Evolutionary conservation across 2,113 vertebrate species (phyloP), one percentile per base, ranked within the genome.

Genomic region (Alethe castanea): DNA sequence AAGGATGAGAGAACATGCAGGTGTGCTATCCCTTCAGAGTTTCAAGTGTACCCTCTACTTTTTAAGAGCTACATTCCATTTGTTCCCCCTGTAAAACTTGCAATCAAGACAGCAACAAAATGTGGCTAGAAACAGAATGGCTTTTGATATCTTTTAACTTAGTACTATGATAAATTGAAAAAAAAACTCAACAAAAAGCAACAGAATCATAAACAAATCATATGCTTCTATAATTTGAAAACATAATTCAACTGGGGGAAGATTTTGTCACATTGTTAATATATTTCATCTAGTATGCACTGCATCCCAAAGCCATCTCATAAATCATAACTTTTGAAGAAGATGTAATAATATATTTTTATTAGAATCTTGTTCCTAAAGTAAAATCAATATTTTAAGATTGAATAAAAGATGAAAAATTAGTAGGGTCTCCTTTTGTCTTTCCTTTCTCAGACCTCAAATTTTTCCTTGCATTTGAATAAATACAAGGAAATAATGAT

Each of bases 41-140:
- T 80, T 66, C 19, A 70, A 50, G 13, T 14, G 9, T 33, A 25
- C 19, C 12, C 13, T 70, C 35, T 14, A 4, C 8, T 36, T 84
- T 26, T 4, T 20, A 36, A 22, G 5, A 42, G 10, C 36, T 40
- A 12, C 33, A 67, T 19, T 28, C 29, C 12, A 4, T 33, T 23
- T 40, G 19, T 23, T 7, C 13, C 8, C 15, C 16, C 44, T 31
- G 6, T 86, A 77, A 81, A 88, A 48, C 8, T 12, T 81, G 5
- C 11, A 67, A n/a, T 71, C 16, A 64, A 4, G 42, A 35, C 15
- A 59, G 9, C 9, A 66, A 7, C 6, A 42, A 71, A 64, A 44
- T 44, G 12, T 1, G 19, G 18, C 26, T 71, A 56, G 61, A 85
- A 19, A 2, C 12, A 71, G 12, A 1, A 0, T 36, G 13, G 13